phyloP scores from a whole-genome alignment of 2,113 vertebrate genomes.

The Misgurnus mizolepis region DNA sequence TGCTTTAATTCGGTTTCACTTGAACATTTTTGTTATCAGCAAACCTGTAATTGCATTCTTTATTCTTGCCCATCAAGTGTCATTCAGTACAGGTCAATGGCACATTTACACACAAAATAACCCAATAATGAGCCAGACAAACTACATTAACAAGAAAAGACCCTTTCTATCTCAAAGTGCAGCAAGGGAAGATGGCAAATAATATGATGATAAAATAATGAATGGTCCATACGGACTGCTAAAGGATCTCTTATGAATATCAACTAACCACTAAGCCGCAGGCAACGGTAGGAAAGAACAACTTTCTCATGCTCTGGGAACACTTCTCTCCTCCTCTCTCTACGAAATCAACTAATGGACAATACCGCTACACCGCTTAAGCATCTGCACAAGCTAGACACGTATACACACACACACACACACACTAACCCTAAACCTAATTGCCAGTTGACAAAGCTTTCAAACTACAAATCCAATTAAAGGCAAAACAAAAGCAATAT shows the following conservation, averaged over 20 bases:
- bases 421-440: background rate
- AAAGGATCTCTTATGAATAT: slow-evolving; percentile 18
- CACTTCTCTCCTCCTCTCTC: slow-evolving; percentile 4
- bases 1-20: background rate
- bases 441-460: slow-evolving; percentile 55
- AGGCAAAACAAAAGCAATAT: slow-evolving; percentile 64
- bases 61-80: background rate
- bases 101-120: background rate
- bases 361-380: background rate
- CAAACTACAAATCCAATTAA: slow-evolving; percentile 68
- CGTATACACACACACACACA: slow-evolving; percentile 9
- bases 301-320: background rate
- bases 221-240: background rate
- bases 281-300: background rate
- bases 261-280: slow-evolving; percentile 22
- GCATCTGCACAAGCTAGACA: slow-evolving; percentile 33
- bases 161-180: background rate
- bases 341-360: slow-evolving; percentile 25
- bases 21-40: background rate
- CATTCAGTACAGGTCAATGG: background rate
- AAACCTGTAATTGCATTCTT: background rate
- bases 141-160: background rate
- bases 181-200: slow-evolving; percentile 1
- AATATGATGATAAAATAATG: slow-evolving; percentile 16
- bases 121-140: background rate